Conservation (phyloP, 2,888 invertebrate genomes). For the Rosalia funebris region DNA sequence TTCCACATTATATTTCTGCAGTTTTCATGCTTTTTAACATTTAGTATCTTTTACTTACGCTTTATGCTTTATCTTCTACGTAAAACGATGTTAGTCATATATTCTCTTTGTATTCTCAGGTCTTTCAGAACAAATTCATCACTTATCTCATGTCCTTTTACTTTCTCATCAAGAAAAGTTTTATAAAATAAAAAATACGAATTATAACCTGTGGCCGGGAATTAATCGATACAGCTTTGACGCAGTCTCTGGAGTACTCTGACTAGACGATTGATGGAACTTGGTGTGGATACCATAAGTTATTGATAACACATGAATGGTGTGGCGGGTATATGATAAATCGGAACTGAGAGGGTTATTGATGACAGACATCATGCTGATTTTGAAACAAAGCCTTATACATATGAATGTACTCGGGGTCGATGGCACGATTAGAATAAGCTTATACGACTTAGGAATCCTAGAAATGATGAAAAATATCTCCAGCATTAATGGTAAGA, state of each 20-base stretch:
- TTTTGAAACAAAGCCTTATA: conserved; percentile 19
- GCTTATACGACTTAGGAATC: too few relatives aligned
- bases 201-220: not conserved
- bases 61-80: too few relatives aligned
- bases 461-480: too few relatives aligned
- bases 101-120: too few relatives aligned
- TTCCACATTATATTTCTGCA: too few relatives aligned
- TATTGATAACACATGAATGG: conserved; percentile 28
- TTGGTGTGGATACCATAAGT: conserved; percentile 27
- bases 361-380: conserved; percentile 25
- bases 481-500: too few relatives aligned
- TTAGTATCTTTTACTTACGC: too few relatives aligned
- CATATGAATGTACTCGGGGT: conserved; percentile 6
- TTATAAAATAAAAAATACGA: not conserved
- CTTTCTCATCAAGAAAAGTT: too few relatives aligned
- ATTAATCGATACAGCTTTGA: conserved; percentile 10
- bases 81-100: too few relatives aligned
- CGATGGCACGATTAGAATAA: not conserved
- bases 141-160: too few relatives aligned
- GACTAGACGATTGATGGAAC: conserved; percentile 25
- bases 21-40: too few relatives aligned
- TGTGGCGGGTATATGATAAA: conserved; percentile 26
- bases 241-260: not conserved
- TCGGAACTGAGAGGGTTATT: conserved; percentile 23
- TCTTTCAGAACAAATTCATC: too few relatives aligned